These are phyloP conservation scores for Caenorhabditis auriculariae DNA, from an alignment of 2,888 invertebrate species.

Conservation along the genomic window DNA sequence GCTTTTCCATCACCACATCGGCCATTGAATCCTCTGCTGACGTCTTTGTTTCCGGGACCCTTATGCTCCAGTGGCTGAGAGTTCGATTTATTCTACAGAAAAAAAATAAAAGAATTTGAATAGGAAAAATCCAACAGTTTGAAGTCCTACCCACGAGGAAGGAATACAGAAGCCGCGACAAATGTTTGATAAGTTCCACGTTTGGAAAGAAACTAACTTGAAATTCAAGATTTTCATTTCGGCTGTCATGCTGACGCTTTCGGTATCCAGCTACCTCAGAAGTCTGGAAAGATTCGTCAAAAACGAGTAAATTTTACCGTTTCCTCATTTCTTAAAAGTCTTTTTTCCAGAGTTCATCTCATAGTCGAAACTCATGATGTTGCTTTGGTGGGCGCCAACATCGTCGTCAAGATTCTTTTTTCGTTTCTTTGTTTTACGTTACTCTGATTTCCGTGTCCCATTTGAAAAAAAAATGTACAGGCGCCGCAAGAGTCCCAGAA, in stretches of 20 bases:
- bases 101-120: conserved; percentile 1
- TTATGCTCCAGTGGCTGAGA: conserved; percentile 11
- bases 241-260: conserved; percentile 25
- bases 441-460: neutral
- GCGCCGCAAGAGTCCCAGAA: no score
- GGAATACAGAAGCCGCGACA: conserved; percentile 18
- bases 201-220: neutral
- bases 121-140: conserved; percentile 16
- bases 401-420: conserved; percentile 21
- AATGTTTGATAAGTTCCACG: conserved; percentile 11
- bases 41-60: conserved; percentile 30
- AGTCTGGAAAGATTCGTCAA: conserved; percentile 20
- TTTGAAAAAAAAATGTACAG: neutral
- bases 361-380: conserved; percentile 14
- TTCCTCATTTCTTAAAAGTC: no score
- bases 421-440: conserved; percentile 26
- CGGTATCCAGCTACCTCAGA: conserved; percentile 17
- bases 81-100: neutral
- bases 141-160: conserved; percentile 25
- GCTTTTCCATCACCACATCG: conserved; percentile 33
- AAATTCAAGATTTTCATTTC: conserved; percentile 18
- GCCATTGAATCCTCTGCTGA: conserved; percentile 41
- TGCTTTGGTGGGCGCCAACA: conserved; percentile 19
- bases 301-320: conserved; percentile 10
- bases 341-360: conserved; percentile 17